Evolutionary conservation across 2,113 vertebrate genomes (phyloP).

Genomic region (Xiphorhynchus elegans): DNA sequence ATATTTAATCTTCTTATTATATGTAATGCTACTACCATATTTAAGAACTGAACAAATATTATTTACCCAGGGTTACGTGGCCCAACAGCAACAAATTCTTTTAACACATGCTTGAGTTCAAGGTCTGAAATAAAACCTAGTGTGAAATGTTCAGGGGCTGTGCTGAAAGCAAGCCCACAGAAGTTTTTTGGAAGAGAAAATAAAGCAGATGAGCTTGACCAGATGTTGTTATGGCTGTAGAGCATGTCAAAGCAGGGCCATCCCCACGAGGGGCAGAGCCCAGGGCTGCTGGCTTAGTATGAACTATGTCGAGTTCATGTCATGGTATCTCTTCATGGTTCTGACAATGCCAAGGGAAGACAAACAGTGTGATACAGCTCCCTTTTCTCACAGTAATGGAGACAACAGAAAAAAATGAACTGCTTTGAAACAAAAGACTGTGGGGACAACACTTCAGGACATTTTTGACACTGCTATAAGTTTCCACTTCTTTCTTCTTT

Average conservation of each 20-base stretch:
- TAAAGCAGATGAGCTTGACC: not conserved
- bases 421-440: slow-evolving; percentile 81
- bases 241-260: slow-evolving; percentile 59
- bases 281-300: not conserved
- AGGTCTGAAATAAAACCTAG: not conserved
- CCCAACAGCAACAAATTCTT: slow-evolving; percentile 1
- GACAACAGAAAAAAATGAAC: slow-evolving; percentile 79
- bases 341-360: slow-evolving; percentile 81
- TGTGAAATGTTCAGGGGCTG: not conserved
- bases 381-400: slow-evolving; percentile 79
- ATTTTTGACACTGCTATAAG: slow-evolving; percentile 76
- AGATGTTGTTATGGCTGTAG: slow-evolving; percentile 10
- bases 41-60: not conserved
- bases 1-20: not conserved
- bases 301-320: slow-evolving; percentile 53
- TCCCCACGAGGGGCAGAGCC: slow-evolving; percentile 47
- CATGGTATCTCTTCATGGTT: slow-evolving; percentile 65
- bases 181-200: not conserved
- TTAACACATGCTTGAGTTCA: not conserved
- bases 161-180: not conserved
- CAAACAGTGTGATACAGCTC: slow-evolving; percentile 81
- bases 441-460: slow-evolving; percentile 77
- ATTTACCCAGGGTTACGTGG: not conserved
- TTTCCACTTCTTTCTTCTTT: slow-evolving; percentile 80
- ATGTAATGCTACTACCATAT: not conserved